Conservation (phyloP, 2,797 vertebrate species). For the Gymnoscopelus braueri region DNA sequence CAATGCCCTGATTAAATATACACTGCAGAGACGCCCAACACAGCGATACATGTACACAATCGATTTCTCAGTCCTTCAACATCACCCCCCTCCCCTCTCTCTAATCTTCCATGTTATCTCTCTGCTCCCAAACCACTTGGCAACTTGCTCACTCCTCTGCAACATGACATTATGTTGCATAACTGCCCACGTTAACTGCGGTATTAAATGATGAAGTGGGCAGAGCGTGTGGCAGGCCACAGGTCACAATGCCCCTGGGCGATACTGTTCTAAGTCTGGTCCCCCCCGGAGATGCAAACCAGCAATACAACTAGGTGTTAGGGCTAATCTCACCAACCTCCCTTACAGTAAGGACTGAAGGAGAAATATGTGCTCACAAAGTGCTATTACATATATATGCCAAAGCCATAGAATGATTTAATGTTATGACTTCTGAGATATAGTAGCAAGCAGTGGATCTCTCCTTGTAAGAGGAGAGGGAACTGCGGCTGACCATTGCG, state of each 20-base stretch:
- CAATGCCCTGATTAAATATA: constrained; percentile 50
- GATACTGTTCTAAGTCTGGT: neutral
- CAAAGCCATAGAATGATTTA: too few relatives aligned
- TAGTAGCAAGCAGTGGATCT: neutral
- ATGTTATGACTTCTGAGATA: too few relatives aligned
- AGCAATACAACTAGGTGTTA: neutral
- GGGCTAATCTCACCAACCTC: neutral
- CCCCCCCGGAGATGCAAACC: neutral
- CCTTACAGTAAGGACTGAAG: neutral
- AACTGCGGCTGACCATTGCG: neutral
- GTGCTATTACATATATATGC: too few relatives aligned
- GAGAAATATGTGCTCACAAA: neutral
- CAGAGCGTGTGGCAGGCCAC: neutral
- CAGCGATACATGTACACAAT: constrained; percentile 24
- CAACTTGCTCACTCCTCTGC: constrained; percentile 20
- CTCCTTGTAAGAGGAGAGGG: too few relatives aligned
- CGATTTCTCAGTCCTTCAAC: neutral
- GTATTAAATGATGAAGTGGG: neutral
- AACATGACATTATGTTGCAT: constrained; percentile 33
- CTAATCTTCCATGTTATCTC: neutral
- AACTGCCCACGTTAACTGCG: constrained; percentile 4
- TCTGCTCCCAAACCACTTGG: constrained; percentile 14
- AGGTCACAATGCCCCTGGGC: neutral
- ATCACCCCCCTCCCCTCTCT: neutral
- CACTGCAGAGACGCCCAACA: constrained; percentile 39